These are phyloP conservation scores for Euclidia mi DNA, from an alignment of 2,888 invertebrate species.

Conservation along the genomic window DNA sequence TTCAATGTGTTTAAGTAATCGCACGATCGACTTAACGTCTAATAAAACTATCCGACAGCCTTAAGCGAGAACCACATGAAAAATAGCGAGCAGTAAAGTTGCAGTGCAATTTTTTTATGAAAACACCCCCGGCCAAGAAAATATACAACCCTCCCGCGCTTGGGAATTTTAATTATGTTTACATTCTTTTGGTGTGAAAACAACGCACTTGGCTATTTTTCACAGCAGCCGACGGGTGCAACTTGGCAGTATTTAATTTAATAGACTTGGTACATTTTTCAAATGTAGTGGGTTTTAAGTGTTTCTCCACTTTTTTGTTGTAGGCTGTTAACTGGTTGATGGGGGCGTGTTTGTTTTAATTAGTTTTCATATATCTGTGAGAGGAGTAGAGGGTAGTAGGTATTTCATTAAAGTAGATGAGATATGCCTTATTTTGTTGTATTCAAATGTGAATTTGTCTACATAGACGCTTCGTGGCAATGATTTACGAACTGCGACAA, in stretches of 20 bases:
- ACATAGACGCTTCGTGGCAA: too few species aligned
- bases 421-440: too few species aligned
- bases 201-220: conserved; percentile 67
- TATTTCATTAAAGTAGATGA: background rate
- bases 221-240: conserved; percentile 50
- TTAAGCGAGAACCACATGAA: conserved; percentile 26
- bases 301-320: conserved; percentile 31
- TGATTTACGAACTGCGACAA: too few species aligned
- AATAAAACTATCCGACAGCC: conserved; percentile 36
- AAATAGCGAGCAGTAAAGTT: conserved; percentile 30
- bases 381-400: background rate
- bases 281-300: conserved; percentile 52
- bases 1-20: background rate
- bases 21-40: conserved; percentile 26
- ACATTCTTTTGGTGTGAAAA: conserved; percentile 71
- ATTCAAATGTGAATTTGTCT: too few species aligned
- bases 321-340: conserved; percentile 22
- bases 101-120: conserved; percentile 45
- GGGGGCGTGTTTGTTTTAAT: conserved; percentile 35
- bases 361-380: conserved; percentile 17
- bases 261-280: conserved; percentile 62
- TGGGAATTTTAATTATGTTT: conserved; percentile 80
- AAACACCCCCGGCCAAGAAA: conserved; percentile 43
- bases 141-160: conserved; percentile 45
- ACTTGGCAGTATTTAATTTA: conserved; percentile 56